These are phyloP conservation scores for Genyomyrus donnyi DNA, from an alignment of 2,113 vertebrate genomes.

Conservation along the genomic window DNA sequence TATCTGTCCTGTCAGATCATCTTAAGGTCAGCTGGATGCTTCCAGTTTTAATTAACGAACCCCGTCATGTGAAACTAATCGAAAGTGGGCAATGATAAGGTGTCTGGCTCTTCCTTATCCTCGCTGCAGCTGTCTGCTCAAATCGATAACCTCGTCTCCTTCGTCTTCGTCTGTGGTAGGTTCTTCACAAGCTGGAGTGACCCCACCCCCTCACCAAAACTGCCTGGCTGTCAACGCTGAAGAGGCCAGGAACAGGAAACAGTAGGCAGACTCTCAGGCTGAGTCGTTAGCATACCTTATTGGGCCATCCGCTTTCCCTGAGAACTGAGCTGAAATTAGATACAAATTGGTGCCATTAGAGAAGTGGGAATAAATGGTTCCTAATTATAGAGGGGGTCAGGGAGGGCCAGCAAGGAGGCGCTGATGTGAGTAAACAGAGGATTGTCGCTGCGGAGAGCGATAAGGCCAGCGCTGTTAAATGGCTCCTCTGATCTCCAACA, in stretches of 20 bases:
- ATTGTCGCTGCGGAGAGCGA: conserved; percentile 22
- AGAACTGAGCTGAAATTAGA: conserved; percentile 57
- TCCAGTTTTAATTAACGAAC: conserved; percentile 16
- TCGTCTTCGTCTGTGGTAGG: background rate
- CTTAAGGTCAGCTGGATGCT: background rate
- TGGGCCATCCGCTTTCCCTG: conserved; percentile 30
- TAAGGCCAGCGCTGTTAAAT: background rate
- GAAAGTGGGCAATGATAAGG: conserved; percentile 11
- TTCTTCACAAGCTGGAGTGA: background rate
- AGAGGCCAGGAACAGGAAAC: conserved; percentile 42
- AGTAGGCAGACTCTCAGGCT: conserved; percentile 43
- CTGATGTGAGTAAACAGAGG: conserved; percentile 32
- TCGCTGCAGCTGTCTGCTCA: background rate
- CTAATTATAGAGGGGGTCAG: conserved; percentile 53
- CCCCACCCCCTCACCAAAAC: background rate
- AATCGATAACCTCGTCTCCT: background rate
- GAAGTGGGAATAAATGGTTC: conserved; percentile 21
- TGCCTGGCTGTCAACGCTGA: conserved; percentile 41
- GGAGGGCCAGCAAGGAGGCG: conserved; percentile 37
- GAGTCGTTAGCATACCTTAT: conserved; percentile 47
- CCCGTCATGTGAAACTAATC: conserved; percentile 4
- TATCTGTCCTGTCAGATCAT: conserved; percentile 5
- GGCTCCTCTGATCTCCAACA: background rate
- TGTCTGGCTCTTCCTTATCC: conserved; percentile 1
- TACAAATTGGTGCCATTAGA: conserved; percentile 60